phyloP scores from a whole-genome alignment of 92 coral and sea anemone species.

The Phymanthus crucifer region DNA sequence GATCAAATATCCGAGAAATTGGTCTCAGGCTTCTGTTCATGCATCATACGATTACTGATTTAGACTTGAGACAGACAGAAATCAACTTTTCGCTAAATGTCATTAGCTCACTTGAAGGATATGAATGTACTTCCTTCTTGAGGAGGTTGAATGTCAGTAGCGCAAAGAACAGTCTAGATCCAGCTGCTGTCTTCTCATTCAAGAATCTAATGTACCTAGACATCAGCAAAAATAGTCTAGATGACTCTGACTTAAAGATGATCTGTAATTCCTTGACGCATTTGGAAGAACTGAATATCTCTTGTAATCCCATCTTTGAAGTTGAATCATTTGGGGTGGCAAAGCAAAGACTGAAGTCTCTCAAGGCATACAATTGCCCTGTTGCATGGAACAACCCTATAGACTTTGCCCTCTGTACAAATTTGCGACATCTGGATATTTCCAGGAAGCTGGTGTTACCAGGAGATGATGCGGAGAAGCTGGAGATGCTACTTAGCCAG shows the following conservation, averaged over 20 bases:
- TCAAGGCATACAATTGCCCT: constrained; percentile 69
- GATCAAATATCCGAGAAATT: constrained; percentile 32
- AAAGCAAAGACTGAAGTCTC: constrained; percentile 40
- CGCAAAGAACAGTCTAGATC: constrained; percentile 26
- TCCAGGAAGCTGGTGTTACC: constrained; percentile 68
- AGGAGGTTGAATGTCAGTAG: constrained; percentile 53
- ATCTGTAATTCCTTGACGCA: constrained; percentile 38
- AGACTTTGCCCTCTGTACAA: constrained; percentile 51
- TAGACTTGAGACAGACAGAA: constrained; percentile 55
- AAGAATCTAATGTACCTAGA: constrained; percentile 58
- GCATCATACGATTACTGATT: constrained; percentile 53
- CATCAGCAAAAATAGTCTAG: constrained; percentile 45
- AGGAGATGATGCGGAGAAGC: constrained; percentile 50
- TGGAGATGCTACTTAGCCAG: constrained; percentile 43
- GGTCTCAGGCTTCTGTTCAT: constrained; percentile 48
- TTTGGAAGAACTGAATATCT: constrained; percentile 59
- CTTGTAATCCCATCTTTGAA: constrained; percentile 55
- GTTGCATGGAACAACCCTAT: constrained; percentile 61
- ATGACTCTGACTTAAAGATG: constrained; percentile 31
- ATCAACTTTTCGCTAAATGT: constrained; percentile 46
- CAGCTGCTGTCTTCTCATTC: constrained; percentile 35
- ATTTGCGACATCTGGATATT: constrained; percentile 63
- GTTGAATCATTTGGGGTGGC: constrained; percentile 51
- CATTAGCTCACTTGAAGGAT: constrained; percentile 29
- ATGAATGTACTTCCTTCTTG: constrained; percentile 38